Evolutionary conservation across 2,113 vertebrate species (phyloP).

Genomic region (Nesogale talazaci): DNA sequence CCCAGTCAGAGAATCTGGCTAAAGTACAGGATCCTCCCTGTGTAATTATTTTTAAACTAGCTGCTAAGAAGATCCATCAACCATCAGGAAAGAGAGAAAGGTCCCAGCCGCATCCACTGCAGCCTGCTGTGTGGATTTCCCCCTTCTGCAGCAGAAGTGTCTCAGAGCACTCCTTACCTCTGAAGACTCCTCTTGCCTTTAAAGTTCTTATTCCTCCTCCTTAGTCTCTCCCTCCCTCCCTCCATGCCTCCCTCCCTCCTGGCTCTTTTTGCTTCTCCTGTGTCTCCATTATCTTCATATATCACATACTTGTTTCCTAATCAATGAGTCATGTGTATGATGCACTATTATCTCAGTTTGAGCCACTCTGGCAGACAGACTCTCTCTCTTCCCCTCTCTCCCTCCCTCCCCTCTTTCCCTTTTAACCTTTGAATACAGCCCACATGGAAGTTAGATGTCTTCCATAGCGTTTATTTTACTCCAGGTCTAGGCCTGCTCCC

Average conservation of each 20-base stretch:
- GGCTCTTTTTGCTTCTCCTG: neutral
- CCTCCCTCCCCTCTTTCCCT: neutral
- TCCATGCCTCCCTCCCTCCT: too few relatives aligned
- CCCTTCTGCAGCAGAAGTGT: neutral
- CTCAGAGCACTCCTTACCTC: neutral
- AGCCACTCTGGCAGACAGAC: neutral
- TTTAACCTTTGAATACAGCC: neutral
- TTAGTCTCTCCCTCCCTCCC: neutral
- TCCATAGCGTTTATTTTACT: neutral
- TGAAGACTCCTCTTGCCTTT: neutral
- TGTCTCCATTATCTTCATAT: neutral
- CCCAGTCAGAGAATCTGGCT: neutral
- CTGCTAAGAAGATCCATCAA: neutral
- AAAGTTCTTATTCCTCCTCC: neutral
- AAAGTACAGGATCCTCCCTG: neutral
- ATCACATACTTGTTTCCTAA: neutral
- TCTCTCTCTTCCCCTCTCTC: neutral
- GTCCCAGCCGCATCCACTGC: neutral
- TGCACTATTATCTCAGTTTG: neutral
- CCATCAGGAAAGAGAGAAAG: neutral
- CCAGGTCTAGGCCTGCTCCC: neutral
- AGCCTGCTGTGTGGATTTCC: neutral
- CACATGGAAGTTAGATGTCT: neutral
- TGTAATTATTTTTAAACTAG: neutral
- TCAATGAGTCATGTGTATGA: neutral